Evolutionary conservation across 2,888 invertebrate genomes (phyloP).

Genomic region (Alloscopus bannaensis): DNA sequence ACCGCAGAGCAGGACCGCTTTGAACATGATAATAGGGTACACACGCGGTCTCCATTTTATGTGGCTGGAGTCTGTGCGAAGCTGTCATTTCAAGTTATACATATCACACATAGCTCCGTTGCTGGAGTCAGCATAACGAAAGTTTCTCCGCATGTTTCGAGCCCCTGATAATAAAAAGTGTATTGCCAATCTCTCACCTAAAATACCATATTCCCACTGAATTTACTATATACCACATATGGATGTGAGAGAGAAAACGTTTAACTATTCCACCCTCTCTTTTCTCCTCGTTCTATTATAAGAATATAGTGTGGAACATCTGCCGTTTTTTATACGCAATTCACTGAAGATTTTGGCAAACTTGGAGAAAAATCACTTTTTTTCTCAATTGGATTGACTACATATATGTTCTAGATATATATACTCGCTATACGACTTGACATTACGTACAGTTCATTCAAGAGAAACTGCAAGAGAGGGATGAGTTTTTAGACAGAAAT

Average conservation of each 20-base stretch:
- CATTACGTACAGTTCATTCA: slow-evolving; percentile 7
- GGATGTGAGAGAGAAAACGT: background rate
- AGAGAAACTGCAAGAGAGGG: background rate
- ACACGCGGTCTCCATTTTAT: too few relatives aligned
- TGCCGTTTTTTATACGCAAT: background rate
- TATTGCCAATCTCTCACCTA: background rate
- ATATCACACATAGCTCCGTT: background rate
- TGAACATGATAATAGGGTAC: too few relatives aligned
- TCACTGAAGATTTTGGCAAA: background rate
- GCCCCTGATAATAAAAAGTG: too few relatives aligned
- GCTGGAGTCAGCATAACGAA: slow-evolving; percentile 14
- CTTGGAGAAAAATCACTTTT: slow-evolving; percentile 1
- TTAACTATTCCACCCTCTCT: slow-evolving; percentile 3
- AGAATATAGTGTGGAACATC: background rate
- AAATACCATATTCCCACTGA: background rate
- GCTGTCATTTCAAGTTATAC: background rate
- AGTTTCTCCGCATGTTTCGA: slow-evolving; percentile 7
- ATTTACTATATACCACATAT: background rate
- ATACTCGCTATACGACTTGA: background rate
- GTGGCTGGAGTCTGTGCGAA: too few relatives aligned
- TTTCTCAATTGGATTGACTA: background rate
- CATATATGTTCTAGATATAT: background rate
- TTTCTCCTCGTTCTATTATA: background rate
- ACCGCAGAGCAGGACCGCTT: too few relatives aligned
- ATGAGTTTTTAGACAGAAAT: background rate